Base-by-base conservation (phyloP, 2,113 vertebrate genomes). In the Xyrauchen texanus region DNA sequence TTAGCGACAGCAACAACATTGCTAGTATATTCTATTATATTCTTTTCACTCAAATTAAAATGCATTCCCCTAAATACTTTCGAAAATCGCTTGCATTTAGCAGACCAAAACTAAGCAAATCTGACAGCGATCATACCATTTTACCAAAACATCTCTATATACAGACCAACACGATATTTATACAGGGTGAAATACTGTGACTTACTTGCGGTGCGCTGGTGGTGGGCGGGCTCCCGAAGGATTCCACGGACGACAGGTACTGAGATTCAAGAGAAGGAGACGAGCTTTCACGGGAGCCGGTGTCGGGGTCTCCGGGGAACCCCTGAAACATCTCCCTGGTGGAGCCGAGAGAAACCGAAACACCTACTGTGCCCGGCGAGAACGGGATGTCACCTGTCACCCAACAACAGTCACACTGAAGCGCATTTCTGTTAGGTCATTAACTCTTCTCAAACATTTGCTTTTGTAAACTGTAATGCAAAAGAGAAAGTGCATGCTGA, bases 201-300 rank as follows among this genome's bases (percentile, higher is more conserved):
- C 89, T 90, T 89, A 97, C 96, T 95, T 97, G 95, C 66, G 94
- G 94, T 90, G 95, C 92, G 87, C 90, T 91, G 90, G 95, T 93
- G 88, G 94, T 90, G 82, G 94, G 90, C 77, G 96, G 96, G 88
- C 96, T 98, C 85, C 96, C 96, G 86, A 98, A 98, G 84, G 96
- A 98, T 87, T 98, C 96, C 95, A 98, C 95, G 77, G 96, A 97
- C 82, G 96, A 98, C 47, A 97, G 92, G 81, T 97, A 97, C 81
- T 97, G 96, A 16, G 95, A 97, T 89, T 98, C 96, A 77, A 95
- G 93, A 42, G 96, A 97, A 10, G 96, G 96, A 74, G 96, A 98
- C 4, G 96, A 96, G 84, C 96, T 98, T 91, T 93, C 96, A 87
- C 94, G 94, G 84, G 96, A 98, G 83, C 94, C 93, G 84, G 93